A percentile compares a stretch with the other conserved stretches of the same genome.
Evolutionary conservation across 2,113 vertebrate species (phyloP).

Genomic region (Andinoacara biseriatus): DNA sequence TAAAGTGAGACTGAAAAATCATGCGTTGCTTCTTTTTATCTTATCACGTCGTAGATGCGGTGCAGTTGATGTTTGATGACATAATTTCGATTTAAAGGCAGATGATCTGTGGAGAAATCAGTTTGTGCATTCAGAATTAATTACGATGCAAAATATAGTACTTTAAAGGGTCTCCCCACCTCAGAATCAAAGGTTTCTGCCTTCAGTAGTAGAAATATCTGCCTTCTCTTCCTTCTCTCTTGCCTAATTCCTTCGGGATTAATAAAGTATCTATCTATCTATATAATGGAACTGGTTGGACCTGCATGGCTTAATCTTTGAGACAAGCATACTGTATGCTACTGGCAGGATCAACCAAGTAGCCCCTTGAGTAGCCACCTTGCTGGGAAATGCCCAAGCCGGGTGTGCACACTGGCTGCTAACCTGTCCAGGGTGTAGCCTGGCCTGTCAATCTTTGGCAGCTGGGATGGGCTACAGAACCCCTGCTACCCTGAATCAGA

Average conservation of each 20-base stretch:
- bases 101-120: background rate
- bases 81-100: background rate
- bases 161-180: background rate
- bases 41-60: background rate
- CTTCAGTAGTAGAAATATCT: no score
- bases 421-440: background rate
- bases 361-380: background rate
- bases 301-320: no score
- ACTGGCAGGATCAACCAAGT: background rate
- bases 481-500: background rate
- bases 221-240: no score
- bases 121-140: background rate
- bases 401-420: background rate
- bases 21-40: constrained; percentile 41
- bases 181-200: background rate
- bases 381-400: background rate
- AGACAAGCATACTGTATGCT: no score
- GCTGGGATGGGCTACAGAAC: background rate
- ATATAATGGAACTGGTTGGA: no score
- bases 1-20: constrained; percentile 80
- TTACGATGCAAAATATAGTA: background rate
- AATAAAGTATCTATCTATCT: no score
- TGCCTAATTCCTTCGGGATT: no score
- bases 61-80: background rate
- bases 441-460: background rate